Percentiles rank a stretch among this genome's conserved stretches.
Conservation (phyloP, 2,888 invertebrate genomes). For the Electrophaes corylata region DNA sequence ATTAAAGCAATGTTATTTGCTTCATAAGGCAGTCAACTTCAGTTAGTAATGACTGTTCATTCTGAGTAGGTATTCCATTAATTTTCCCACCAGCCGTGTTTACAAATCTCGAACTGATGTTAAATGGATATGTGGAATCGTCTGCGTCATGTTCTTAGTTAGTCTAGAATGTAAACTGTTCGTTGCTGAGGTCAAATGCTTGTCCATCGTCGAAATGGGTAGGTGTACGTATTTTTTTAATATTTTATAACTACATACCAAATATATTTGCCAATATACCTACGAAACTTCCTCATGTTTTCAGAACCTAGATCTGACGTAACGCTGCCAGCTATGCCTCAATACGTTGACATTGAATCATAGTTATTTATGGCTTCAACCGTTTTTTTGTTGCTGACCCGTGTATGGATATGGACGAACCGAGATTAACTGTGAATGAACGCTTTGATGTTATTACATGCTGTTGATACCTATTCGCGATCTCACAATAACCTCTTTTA, state of each 20-base stretch:
- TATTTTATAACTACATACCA: not conserved
- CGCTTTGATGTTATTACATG: constrained; percentile 58
- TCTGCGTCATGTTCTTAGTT: constrained; percentile 12
- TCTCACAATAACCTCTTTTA: constrained; percentile 30
- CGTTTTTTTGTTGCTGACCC: constrained; percentile 64
- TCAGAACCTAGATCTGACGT: constrained; percentile 48
- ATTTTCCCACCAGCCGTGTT: constrained; percentile 7
- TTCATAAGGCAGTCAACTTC: not conserved
- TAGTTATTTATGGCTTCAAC: constrained; percentile 72
- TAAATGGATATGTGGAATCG: constrained; percentile 5
- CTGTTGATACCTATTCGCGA: constrained; percentile 48
- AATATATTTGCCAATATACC: constrained; percentile 1
- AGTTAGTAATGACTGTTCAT: not conserved
- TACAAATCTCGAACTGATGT: constrained; percentile 1
- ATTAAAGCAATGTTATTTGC: constrained; percentile 10
- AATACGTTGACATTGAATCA: constrained; percentile 76
- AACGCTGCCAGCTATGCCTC: constrained; percentile 45
- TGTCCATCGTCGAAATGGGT: not conserved
- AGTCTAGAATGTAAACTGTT: constrained; percentile 11
- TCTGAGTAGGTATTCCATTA: constrained; percentile 1
- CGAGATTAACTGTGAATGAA: constrained; percentile 67
- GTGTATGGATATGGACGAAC: constrained; percentile 60
- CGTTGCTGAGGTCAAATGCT: not conserved
- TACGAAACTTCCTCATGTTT: constrained; percentile 23
- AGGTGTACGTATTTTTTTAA: not conserved